Evolutionary conservation across 2,113 vertebrate species (phyloP).

Genomic region (Anarrhichthys ocellatus): DNA sequence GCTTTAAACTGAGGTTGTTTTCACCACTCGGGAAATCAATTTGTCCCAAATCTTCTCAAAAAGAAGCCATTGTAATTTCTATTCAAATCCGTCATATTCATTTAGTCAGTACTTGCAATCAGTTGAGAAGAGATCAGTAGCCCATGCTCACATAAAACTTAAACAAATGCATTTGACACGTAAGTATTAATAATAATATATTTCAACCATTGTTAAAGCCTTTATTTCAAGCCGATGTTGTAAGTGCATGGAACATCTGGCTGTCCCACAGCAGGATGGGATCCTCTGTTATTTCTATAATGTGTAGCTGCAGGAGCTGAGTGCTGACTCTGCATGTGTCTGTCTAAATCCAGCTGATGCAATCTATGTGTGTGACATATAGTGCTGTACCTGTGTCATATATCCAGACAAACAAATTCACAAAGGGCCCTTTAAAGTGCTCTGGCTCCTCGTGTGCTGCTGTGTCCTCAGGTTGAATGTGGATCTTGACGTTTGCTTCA

Average conservation of each 20-base stretch:
- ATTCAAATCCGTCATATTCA: too few species aligned
- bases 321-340: not conserved
- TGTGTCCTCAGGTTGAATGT: too few species aligned
- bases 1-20: too few species aligned
- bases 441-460: too few species aligned
- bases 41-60: too few species aligned
- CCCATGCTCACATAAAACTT: not conserved
- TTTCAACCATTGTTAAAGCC: not conserved
- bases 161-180: not conserved
- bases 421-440: not conserved
- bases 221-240: slow-evolving; percentile 5
- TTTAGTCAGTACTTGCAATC: too few species aligned
- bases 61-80: too few species aligned
- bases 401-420: not conserved
- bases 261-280: slow-evolving; percentile 48
- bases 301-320: slow-evolving; percentile 24
- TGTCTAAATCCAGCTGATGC: slow-evolving; percentile 11
- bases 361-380: not conserved
- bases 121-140: too few species aligned
- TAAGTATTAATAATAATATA: too few species aligned
- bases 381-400: not conserved
- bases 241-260: slow-evolving; percentile 51
- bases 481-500: too few species aligned
- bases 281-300: slow-evolving; percentile 53
- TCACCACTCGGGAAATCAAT: too few species aligned